phyloP scores from a whole-genome alignment of 1,140 invertebrate genomes.

The Panagrolaimus sp. region DNA sequence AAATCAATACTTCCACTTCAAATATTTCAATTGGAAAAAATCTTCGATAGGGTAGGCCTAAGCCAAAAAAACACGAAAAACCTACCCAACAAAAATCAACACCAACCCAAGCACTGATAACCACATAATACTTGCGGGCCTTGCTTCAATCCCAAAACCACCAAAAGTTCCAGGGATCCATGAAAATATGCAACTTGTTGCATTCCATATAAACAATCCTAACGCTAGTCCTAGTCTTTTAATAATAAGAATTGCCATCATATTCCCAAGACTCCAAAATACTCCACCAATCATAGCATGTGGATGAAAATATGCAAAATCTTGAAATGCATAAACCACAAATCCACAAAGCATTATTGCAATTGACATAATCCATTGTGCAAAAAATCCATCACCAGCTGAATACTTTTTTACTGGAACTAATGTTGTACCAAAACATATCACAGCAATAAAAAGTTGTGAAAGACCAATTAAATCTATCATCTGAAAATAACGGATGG shows the following conservation, averaged over 20 bases:
- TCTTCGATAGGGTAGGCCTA: too few relatives aligned
- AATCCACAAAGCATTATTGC: neutral
- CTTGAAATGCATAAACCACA: neutral
- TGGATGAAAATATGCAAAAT: conserved; percentile 8
- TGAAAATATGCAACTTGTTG: conserved; percentile 34
- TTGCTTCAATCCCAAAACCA: conserved; percentile 28
- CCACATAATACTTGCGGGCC: conserved; percentile 20
- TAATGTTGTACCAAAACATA: neutral
- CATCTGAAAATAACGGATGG: too few relatives aligned
- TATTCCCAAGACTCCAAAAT: conserved; percentile 3
- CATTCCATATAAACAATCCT: conserved; percentile 31
- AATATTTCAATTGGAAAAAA: too few relatives aligned
- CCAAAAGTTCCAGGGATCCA: conserved; percentile 33
- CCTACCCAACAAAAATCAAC: conserved; percentile 26
- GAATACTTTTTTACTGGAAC: conserved; percentile 10
- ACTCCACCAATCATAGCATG: conserved; percentile 5
- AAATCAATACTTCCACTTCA: neutral
- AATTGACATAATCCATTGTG: conserved; percentile 12
- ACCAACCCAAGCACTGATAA: conserved; percentile 29
- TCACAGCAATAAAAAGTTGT: neutral
- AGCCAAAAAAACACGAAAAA: too few relatives aligned
- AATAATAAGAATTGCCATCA: conserved; percentile 19
- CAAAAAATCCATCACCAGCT: conserved; percentile 12
- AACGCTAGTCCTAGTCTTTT: conserved; percentile 27
- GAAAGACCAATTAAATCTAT: neutral